Evolutionary conservation across 2,113 vertebrate genomes (phyloP).

Genomic region (Cephalopterus ornatus): DNA sequence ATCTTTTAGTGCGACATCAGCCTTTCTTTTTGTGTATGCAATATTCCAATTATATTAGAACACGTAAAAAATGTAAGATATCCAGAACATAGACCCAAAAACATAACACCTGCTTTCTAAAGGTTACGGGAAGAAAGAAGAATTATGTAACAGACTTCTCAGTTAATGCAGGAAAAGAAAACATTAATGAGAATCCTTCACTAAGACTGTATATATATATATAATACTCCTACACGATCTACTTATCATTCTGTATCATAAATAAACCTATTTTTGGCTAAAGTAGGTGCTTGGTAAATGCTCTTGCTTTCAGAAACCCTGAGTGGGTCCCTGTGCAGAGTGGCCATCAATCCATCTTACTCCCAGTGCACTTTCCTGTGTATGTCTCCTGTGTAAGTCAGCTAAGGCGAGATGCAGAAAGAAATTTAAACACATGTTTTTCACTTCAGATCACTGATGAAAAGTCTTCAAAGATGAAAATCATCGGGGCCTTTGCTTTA

Average conservation of each 20-base stretch:
- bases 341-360: too few species aligned
- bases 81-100: background rate
- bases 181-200: background rate
- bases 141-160: background rate
- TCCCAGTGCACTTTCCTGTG: background rate
- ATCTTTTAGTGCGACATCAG: rapidly evolving
- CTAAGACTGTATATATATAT: background rate
- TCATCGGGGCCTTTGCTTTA: background rate
- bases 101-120: background rate
- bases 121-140: too few species aligned
- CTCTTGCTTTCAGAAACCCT: background rate
- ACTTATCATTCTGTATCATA: background rate
- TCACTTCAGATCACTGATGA: background rate
- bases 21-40: background rate
- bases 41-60: background rate
- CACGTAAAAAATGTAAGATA: background rate
- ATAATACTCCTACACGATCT: rapidly evolving
- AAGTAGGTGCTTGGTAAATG: background rate
- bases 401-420: background rate
- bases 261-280: background rate
- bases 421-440: background rate
- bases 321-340: background rate
- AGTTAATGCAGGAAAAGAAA: background rate
- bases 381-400: background rate
- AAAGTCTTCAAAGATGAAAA: background rate